These are phyloP conservation scores for Macropodus opercularis DNA, from an alignment of 2,797 vertebrate genomes.

Conservation along the genomic window DNA sequence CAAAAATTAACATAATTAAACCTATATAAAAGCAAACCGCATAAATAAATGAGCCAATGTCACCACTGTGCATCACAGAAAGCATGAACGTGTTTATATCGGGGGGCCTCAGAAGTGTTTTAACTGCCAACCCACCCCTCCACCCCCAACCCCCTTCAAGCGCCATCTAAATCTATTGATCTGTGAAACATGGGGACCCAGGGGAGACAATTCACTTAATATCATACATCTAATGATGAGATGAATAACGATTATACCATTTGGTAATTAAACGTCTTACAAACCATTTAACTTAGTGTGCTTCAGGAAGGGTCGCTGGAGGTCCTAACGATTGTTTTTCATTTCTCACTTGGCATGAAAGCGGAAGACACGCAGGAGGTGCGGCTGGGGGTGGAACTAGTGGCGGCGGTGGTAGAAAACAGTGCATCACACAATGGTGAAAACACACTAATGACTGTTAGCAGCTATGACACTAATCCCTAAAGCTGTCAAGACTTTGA, in stretches of 20 bases:
- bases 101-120: conserved; percentile 74
- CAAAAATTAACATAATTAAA: conserved; percentile 77
- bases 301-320: conserved; percentile 87
- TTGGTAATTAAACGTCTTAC: conserved; percentile 98
- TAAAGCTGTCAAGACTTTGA: conserved; percentile 75
- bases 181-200: conserved; percentile 92
- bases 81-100: conserved; percentile 72
- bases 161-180: conserved; percentile 95
- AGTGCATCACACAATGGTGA: conserved; percentile 69
- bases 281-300: conserved; percentile 94
- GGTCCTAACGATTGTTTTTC: conserved; percentile 83
- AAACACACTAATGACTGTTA: conserved; percentile 79
- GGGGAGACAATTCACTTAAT: conserved; percentile 95
- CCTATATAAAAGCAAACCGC: conserved; percentile 79
- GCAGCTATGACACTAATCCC: conserved; percentile 73
- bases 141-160: conserved; percentile 81
- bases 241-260: conserved; percentile 96
- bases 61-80: conserved; percentile 70
- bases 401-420: conserved; percentile 46
- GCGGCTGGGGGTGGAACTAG: conserved; percentile 4
- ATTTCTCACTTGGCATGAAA: conserved; percentile 63
- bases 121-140: conserved; percentile 74
- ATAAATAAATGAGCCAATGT: conserved; percentile 75
- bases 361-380: conserved; percentile 44
- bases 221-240: conserved; percentile 96